A percentile compares a stretch with the other conserved stretches of the same genome.
Evolutionary conservation across 2,113 vertebrate species (phyloP).

Genomic region (Leucoraja erinaceus): DNA sequence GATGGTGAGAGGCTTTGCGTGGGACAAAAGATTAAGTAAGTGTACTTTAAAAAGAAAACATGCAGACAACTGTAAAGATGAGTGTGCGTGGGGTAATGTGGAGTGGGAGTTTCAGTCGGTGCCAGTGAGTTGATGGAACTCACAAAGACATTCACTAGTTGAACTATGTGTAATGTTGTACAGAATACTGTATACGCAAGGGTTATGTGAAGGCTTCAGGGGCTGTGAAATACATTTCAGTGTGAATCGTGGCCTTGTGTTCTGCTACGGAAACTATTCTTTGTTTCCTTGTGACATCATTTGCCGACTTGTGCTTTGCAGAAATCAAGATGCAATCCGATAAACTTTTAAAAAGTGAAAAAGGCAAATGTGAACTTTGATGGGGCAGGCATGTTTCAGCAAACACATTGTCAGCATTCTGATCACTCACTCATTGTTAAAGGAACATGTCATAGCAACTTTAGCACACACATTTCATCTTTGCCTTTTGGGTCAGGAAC

Average conservation of each 20-base stretch:
- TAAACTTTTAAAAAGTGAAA: background rate
- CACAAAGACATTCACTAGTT: constrained; percentile 30
- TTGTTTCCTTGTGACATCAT: background rate
- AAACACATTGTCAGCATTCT: background rate
- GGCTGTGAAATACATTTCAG: background rate
- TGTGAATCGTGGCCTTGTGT: background rate
- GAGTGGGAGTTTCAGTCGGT: background rate
- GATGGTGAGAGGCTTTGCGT: background rate
- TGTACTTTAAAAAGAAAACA: background rate
- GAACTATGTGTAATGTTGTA: background rate
- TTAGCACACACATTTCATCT: constrained; percentile 2
- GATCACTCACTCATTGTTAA: background rate
- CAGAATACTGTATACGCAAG: background rate
- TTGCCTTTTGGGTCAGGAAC: background rate
- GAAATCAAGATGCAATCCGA: background rate
- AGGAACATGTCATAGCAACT: constrained; percentile 11
- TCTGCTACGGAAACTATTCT: background rate
- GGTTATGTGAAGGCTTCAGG: background rate
- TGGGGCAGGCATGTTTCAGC: background rate
- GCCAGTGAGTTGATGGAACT: constrained; percentile 14
- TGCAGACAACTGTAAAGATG: background rate
- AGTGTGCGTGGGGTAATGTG: constrained; percentile 9
- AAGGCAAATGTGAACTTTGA: background rate
- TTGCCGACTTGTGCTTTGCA: background rate
- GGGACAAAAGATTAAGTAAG: constrained; percentile 28